Percentiles rank a stretch among this genome's conserved stretches.
phyloP scores from a whole-genome alignment of 2,113 vertebrate species.

The Rutilus rutilus region DNA sequence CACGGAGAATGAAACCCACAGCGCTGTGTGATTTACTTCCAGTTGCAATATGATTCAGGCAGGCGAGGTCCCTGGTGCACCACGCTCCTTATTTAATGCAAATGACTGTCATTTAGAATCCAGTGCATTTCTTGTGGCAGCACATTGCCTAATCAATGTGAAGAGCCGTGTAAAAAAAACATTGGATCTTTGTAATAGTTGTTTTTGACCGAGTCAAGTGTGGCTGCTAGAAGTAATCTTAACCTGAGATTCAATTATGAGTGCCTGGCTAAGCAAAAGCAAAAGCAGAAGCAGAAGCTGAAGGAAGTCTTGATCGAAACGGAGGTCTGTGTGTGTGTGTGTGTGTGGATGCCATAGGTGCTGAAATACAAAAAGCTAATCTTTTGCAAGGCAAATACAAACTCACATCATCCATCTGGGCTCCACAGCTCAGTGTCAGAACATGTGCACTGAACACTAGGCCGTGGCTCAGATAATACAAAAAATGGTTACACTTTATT shows the following conservation, averaged over 20 bases:
- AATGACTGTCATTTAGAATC: conserved; percentile 99
- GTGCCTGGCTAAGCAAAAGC: conserved; percentile 79
- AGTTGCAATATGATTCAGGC: conserved; percentile 61
- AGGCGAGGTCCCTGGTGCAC: conserved; percentile 72
- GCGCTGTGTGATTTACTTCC: conserved; percentile 49
- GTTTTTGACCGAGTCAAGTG: conserved; percentile 99
- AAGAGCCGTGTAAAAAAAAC: conserved; percentile 99
- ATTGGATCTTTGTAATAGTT: conserved; percentile 96
- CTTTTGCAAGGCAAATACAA: background rate
- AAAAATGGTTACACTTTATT: too few relatives aligned
- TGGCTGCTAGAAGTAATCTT: conserved; percentile 99
- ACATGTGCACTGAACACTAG: background rate
- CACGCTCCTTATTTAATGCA: conserved; percentile 98
- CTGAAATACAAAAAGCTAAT: background rate
- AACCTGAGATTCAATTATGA: conserved; percentile 99
- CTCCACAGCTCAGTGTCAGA: background rate
- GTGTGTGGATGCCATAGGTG: conserved; percentile 46
- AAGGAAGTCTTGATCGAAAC: conserved; percentile 60
- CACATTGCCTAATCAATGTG: conserved; percentile 99
- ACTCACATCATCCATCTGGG: conserved; percentile 31
- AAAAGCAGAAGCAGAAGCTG: conserved; percentile 72
- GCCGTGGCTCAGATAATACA: background rate
- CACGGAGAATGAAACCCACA: conserved; percentile 12
- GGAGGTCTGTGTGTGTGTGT: conserved; percentile 56
- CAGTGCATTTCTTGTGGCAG: conserved; percentile 87